A percentile compares a stretch with the other conserved stretches of the same genome.
phyloP scores from a whole-genome alignment of 1,140 invertebrate species.

The Hyphantria cunea region DNA sequence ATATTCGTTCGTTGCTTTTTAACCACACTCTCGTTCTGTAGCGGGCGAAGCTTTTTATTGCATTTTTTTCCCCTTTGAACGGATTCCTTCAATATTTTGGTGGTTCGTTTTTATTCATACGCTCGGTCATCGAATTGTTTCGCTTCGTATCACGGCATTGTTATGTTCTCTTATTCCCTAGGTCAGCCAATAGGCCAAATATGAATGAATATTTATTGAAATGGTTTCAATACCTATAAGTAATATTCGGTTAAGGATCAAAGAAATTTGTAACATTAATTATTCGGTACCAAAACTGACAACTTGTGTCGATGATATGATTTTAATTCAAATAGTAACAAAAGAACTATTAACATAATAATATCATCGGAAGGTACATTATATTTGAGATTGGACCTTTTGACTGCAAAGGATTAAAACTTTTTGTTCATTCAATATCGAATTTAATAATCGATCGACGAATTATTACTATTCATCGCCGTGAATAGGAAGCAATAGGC shows the following conservation, averaged over 20 bases:
- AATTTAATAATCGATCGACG: conserved; percentile 72
- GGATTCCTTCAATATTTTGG: conserved; percentile 81
- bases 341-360: conserved; percentile 49
- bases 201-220: no score
- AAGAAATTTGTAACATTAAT: no score
- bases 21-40: conserved; percentile 78
- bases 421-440: conserved; percentile 57
- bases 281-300: no score
- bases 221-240: no score
- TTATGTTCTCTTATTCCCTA: conserved; percentile 41
- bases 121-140: conserved; percentile 75
- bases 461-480: conserved; percentile 77
- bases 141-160: conserved; percentile 64
- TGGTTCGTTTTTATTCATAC: conserved; percentile 78
- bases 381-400: conserved; percentile 55
- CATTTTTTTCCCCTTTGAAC: conserved; percentile 80
- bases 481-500: conserved; percentile 60
- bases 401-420: conserved; percentile 60
- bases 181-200: no score
- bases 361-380: conserved; percentile 24
- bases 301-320: neutral
- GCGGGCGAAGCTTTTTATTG: conserved; percentile 75
- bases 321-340: conserved; percentile 24
- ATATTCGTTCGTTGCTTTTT: conserved; percentile 80
- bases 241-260: no score